Evolutionary conservation across 2,888 invertebrate species (phyloP).

Genomic region (Timema podura): DNA sequence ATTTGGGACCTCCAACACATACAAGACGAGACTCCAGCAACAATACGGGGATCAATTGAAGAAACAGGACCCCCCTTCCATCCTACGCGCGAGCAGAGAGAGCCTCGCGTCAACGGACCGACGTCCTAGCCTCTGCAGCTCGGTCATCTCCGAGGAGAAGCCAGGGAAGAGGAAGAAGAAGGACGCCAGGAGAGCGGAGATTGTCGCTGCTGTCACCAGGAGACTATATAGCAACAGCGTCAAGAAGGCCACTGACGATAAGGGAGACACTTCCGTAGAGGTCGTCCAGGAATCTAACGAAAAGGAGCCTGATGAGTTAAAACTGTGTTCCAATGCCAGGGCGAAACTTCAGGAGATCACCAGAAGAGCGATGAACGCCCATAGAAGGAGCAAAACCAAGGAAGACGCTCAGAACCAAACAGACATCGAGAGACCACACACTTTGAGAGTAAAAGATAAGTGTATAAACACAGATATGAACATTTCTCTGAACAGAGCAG

Average conservation of each 20-base stretch:
- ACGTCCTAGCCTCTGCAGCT: neutral
- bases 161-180: slow-evolving; percentile 25
- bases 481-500: neutral
- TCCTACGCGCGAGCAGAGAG: slow-evolving; percentile 1
- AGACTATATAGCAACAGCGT: slow-evolving; percentile 52
- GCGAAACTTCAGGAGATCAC: slow-evolving; percentile 56
- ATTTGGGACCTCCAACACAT: slow-evolving; percentile 5
- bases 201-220: slow-evolving; percentile 67
- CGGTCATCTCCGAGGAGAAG: neutral
- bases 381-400: slow-evolving; percentile 42
- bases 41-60: neutral
- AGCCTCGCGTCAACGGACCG: neutral
- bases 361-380: slow-evolving; percentile 53
- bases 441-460: slow-evolving; percentile 55
- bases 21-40: slow-evolving; percentile 14
- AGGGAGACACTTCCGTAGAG: slow-evolving; percentile 19
- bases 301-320: slow-evolving; percentile 51
- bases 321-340: slow-evolving; percentile 57
- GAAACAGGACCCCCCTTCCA: neutral
- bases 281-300: slow-evolving; percentile 20
- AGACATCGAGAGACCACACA: slow-evolving; percentile 41
- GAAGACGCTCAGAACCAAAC: slow-evolving; percentile 58
- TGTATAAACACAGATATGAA: slow-evolving; percentile 34
- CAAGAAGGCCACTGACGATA: slow-evolving; percentile 25
- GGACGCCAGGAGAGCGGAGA: slow-evolving; percentile 49